Percentiles rank a stretch among this genome's conserved stretches.
Evolutionary conservation across 1,140 invertebrate species (phyloP).

Genomic region (Drosophila ananassae): DNA sequence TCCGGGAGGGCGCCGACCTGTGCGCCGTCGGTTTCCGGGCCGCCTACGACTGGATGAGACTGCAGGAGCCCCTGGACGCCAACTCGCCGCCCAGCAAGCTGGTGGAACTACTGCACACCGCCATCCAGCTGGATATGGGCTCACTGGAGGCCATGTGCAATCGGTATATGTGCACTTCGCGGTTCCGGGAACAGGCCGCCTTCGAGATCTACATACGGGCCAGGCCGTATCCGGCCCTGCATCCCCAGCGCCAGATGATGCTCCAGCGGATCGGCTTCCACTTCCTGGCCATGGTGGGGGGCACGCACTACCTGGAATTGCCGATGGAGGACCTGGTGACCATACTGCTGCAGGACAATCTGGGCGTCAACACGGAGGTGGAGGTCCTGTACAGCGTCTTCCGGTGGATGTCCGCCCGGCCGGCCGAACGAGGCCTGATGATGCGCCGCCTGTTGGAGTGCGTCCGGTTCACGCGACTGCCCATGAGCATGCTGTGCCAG

Average conservation of each 20-base stretch:
- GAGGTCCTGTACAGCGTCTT: background rate
- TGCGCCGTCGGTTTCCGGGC: constrained; percentile 3
- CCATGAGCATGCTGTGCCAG: background rate
- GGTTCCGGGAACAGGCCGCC: background rate
- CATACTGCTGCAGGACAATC: background rate
- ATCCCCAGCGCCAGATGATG: background rate
- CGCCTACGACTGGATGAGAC: constrained; percentile 5
- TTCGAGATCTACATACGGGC: background rate
- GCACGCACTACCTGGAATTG: background rate
- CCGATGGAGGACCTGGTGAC: background rate
- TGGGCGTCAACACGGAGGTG: background rate
- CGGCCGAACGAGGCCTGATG: background rate
- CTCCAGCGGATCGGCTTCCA: background rate
- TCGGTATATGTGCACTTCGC: background rate
- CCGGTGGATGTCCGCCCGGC: background rate
- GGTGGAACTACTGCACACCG: background rate
- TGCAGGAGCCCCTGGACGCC: background rate
- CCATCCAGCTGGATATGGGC: background rate
- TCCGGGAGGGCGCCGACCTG: background rate
- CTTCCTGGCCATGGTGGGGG: background rate
- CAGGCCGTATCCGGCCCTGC: background rate
- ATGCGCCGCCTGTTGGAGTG: constrained; percentile 8
- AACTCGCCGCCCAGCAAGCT: background rate
- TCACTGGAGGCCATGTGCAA: background rate
- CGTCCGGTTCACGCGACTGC: constrained; percentile 1